These are phyloP conservation scores for Sitta carolinensis DNA, from an alignment of 2,797 vertebrate species.

Conservation along the genomic window DNA sequence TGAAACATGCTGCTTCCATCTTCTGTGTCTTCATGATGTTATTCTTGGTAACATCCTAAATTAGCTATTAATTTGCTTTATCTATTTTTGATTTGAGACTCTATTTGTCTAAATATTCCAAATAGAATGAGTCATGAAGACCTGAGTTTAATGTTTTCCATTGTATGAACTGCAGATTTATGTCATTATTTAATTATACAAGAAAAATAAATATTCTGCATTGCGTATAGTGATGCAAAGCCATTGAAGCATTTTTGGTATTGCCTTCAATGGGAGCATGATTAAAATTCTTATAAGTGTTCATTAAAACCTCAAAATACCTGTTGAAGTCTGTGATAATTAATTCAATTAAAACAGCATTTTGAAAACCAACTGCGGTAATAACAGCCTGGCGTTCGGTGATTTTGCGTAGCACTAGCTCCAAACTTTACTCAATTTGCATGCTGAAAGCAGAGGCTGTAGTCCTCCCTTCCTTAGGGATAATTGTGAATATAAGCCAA, in stretches of 20 bases:
- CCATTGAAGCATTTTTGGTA: background rate
- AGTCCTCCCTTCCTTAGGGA: background rate
- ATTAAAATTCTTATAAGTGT: conserved; percentile 26
- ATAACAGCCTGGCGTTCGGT: background rate
- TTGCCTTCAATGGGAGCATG: background rate
- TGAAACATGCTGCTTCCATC: background rate
- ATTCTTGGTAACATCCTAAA: background rate
- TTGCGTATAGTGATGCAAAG: background rate
- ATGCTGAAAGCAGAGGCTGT: background rate
- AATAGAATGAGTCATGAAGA: background rate
- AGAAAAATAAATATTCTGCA: conserved; percentile 7
- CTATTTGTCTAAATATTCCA: conserved; percentile 4
- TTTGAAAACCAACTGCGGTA: background rate
- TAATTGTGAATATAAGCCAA: conserved; percentile 11
- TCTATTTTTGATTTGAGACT: background rate
- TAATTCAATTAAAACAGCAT: conserved; percentile 31
- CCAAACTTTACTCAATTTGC: conserved; percentile 12
- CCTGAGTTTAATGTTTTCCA: background rate
- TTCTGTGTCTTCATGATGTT: background rate
- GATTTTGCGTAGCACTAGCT: background rate
- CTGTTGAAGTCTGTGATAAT: conserved; percentile 32
- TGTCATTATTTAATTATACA: background rate
- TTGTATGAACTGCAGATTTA: background rate
- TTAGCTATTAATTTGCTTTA: background rate
- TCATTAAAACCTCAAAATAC: conserved; percentile 28